phyloP scores from a whole-genome alignment of 2,797 vertebrate genomes.

The Danionella dracula region DNA sequence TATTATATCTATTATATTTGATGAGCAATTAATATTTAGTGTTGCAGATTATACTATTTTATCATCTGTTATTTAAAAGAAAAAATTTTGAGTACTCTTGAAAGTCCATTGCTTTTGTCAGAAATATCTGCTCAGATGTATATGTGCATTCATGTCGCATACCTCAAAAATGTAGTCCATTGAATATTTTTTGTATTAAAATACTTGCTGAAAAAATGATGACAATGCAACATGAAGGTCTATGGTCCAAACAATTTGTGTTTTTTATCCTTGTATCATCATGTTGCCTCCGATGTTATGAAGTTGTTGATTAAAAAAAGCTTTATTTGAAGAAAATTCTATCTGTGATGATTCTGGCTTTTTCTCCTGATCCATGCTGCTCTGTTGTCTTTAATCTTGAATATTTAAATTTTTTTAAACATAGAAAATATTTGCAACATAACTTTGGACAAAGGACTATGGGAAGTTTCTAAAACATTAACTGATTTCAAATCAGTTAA shows the following conservation, averaged over 20 bases:
- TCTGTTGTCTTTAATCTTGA: too few species aligned
- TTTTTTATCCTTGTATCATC: background rate
- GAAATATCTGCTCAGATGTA: background rate
- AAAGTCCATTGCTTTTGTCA: slow-evolving; percentile 2
- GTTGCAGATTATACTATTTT: slow-evolving; percentile 15
- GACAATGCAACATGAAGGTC: background rate
- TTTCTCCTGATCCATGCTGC: too few species aligned
- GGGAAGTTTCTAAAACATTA: too few species aligned
- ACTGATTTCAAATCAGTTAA: too few species aligned
- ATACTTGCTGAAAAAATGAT: background rate
- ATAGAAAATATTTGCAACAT: too few species aligned
- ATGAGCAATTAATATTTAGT: slow-evolving; percentile 17
- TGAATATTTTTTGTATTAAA: slow-evolving; percentile 4
- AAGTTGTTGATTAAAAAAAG: slow-evolving; percentile 9
- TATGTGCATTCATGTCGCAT: background rate
- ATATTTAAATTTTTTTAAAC: too few species aligned
- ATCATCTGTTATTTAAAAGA: background rate
- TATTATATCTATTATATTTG: slow-evolving; percentile 24
- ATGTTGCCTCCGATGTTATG: background rate
- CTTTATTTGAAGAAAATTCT: background rate
- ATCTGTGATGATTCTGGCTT: background rate
- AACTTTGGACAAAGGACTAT: too few species aligned
- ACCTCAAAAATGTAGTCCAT: background rate
- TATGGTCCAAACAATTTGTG: slow-evolving; percentile 17
- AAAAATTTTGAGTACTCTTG: too few species aligned